Percentiles rank a stretch among this genome's conserved stretches.
phyloP scores from a whole-genome alignment of 2,113 vertebrate species.

The Trogon surrucura region DNA sequence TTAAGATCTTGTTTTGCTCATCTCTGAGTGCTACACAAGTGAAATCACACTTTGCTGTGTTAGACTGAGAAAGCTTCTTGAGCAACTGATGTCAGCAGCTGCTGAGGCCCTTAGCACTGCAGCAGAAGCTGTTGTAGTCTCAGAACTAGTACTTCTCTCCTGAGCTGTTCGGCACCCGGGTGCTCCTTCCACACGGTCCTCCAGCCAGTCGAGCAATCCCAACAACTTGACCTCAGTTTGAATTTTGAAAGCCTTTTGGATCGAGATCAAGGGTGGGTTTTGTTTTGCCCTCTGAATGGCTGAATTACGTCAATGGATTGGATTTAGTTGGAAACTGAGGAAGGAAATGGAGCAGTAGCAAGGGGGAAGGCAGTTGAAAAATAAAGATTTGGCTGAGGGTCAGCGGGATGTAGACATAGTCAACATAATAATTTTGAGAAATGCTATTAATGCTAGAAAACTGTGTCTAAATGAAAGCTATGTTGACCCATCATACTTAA shows the following conservation, averaged over 20 bases:
- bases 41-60: background rate
- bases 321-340: conserved; percentile 1
- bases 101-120: background rate
- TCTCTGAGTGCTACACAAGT: background rate
- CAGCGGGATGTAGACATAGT: background rate
- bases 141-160: background rate
- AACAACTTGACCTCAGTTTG: background rate
- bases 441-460: background rate
- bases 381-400: conserved; percentile 3
- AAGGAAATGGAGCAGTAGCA: conserved; percentile 32
- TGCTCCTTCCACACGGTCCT: background rate
- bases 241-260: conserved; percentile 4
- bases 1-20: background rate
- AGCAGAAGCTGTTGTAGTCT: background rate
- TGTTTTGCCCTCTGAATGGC: conserved; percentile 22
- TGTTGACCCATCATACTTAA: background rate
- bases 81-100: background rate
- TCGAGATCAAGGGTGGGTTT: conserved; percentile 24
- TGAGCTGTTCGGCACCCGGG: background rate
- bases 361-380: conserved; percentile 12
- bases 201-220: background rate
- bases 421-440: conserved; percentile 5
- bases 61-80: background rate
- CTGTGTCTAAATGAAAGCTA: background rate
- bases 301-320: conserved; percentile 31